Evolutionary conservation across 2,113 vertebrate genomes (phyloP), one percentile per base, ranked within the genome.

Genomic region (Aegotheles bennettii): DNA sequence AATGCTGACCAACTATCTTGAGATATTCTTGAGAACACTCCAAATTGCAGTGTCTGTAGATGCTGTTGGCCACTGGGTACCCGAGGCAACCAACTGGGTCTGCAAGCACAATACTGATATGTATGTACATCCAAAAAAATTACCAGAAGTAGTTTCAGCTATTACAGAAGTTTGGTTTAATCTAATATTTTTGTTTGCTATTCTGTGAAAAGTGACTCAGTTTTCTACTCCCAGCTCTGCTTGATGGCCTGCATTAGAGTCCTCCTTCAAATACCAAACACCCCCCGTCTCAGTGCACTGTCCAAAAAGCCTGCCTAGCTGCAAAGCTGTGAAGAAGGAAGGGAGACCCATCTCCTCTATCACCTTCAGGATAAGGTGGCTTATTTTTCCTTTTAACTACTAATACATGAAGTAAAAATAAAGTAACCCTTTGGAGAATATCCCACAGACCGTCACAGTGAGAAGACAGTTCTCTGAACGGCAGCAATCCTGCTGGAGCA

Each of bases 371-470:
- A 35, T 6, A 31, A 80, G 28, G 25, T 28, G n/a, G 19, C 16
- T 53, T 17, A n/a, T 42, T 82, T 81, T 59, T 23, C 29, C 40
- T 7, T 83, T 74, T 56, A 28, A 57, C 12, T 43, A n/a, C 8
- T 26, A 43, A 12, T n/a, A 54, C 12, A 68, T 2, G 1, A 77
- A 71, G 25, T 51, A 59, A 89, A 91, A 76, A 21, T 17, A 29
- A 85, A 89, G 45, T 7, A 70, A 67, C 5, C 6, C 19, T 9
- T 36, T 18, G 33, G 51, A 84, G 38, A 67, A 75, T 42, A 71
- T 25, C 26, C 56, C 2, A 1, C 0, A 3, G 78, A 33, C 40
- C 0, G 0, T 13, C 5, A 29, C 31, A 35, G 70, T 0, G 0
- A 59, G 38, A 59, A 84, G 38, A 64, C 23, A 48, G 26, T 15